Conservation (phyloP, 2,113 vertebrate species). For the Uria lomvia region DNA sequence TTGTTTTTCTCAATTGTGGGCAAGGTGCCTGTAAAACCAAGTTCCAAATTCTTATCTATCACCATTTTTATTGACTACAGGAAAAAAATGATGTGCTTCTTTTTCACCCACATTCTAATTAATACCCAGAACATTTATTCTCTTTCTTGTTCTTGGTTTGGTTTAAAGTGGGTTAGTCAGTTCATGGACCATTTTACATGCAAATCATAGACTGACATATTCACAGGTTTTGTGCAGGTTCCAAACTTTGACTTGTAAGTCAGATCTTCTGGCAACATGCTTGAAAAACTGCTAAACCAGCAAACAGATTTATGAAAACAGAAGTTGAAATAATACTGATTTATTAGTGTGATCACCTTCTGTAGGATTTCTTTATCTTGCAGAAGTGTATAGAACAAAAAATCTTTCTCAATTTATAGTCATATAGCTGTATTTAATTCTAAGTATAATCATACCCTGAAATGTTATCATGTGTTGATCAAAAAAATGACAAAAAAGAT, state of each 20-base stretch:
- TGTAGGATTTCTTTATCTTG: not conserved
- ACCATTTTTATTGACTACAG: not conserved
- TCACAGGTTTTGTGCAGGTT: not conserved
- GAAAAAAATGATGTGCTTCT: not conserved
- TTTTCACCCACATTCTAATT: not conserved
- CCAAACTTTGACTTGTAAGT: not conserved
- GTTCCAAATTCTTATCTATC: not conserved
- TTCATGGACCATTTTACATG: not conserved
- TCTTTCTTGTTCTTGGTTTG: not conserved
- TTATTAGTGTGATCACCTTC: not conserved
- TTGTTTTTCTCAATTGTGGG: not conserved
- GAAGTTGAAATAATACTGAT: not conserved
- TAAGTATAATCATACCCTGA: not conserved
- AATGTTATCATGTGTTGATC: not conserved
- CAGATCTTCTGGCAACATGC: not conserved
- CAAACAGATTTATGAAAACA: not conserved
- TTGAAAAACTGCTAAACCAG: not conserved
- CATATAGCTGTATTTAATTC: not conserved
- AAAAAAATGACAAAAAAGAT: not conserved
- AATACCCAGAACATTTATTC: not conserved
- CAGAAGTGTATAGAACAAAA: not conserved
- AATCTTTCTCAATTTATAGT: not conserved
- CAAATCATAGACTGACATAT: not conserved
- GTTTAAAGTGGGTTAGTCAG: not conserved
- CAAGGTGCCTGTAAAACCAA: not conserved